phyloP scores from a whole-genome alignment of 2,113 vertebrate genomes.

The Sceloporus tristichus region DNA sequence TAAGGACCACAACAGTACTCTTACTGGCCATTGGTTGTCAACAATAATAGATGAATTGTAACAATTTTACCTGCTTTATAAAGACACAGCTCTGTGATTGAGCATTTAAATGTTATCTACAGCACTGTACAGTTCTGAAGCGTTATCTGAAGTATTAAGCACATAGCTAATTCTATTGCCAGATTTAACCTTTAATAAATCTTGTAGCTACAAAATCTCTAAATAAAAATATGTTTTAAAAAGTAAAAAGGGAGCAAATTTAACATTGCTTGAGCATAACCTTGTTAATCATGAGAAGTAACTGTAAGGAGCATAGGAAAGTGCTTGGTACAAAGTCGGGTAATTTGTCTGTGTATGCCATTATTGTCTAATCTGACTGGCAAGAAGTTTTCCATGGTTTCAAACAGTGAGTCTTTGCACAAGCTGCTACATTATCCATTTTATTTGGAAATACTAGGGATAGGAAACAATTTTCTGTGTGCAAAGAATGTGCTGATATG shows the following conservation, averaged over 20 bases:
- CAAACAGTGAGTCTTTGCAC: not conserved
- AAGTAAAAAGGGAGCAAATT: not conserved
- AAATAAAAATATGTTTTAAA: not conserved
- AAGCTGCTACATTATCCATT: not conserved
- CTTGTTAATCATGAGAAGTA: not conserved
- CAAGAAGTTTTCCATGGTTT: not conserved
- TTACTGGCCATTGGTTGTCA: not conserved
- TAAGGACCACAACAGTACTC: not conserved
- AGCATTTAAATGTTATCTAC: not conserved
- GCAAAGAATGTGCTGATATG: not conserved
- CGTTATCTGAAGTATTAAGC: not conserved
- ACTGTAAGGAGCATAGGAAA: not conserved
- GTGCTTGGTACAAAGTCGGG: not conserved
- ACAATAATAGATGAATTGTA: not conserved
- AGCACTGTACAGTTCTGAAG: not conserved
- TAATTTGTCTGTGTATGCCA: not conserved
- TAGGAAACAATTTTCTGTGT: not conserved
- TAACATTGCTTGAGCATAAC: not conserved
- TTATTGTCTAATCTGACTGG: not conserved
- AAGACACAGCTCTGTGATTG: not conserved
- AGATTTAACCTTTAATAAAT: not conserved
- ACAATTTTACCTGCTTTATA: not conserved
- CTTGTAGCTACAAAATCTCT: not conserved
- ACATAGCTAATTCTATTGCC: not conserved
- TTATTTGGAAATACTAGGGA: not conserved